Base-by-base conservation (phyloP, 1,140 invertebrate species). In the Pogonomyrmex californicus region DNA sequence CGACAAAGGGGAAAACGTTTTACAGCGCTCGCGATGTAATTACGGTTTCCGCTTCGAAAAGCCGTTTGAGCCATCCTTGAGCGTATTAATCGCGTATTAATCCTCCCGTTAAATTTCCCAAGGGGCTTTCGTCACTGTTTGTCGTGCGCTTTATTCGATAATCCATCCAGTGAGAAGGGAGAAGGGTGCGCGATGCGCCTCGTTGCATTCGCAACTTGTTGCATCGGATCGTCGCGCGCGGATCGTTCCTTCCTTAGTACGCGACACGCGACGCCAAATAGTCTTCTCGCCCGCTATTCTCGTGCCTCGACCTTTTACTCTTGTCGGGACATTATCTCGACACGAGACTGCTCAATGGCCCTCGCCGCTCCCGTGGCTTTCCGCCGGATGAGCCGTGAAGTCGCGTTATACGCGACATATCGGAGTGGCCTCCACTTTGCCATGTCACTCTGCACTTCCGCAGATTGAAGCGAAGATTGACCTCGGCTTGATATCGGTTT, bases 131-230 rank as follows among this genome's bases (percentile, higher is more conserved):
- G 33, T 14, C 38, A 10, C 49, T 62, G 56, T 47, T 83, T 17
- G 54, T 47, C 41, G 54, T n/a, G 41, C 44, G 54, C 12, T 62
- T 83, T 30, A 10, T 17, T 49, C n/a, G 54, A 60, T 60, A 75
- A 83, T 83, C 51, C 62, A 38, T n/a, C 12, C 23, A 23, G 41
- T 68, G 41, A 47, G 65, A 49, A 49, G 78, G 23, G 12, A 6
- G 14, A 56, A 38, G 12, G 12, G 56, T 9, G 36, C 51, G 6
- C 17, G n/a, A 63, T 73, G 17, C 41, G 68, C 23, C 70, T 75
- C 60, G 70, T 86, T 76, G 65, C 79, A 41, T 65, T 87, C 86
- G 81, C 79, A 87, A 87, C 86, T 85, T 85, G 82, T 85, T 85
- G 82, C 82, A 23, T 85, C 82, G 60, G 10, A 54, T 36, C 41